These are phyloP conservation scores for Eulemur mongoz DNA, from an alignment of 2,797 vertebrate genomes.

Conservation along the genomic window DNA sequence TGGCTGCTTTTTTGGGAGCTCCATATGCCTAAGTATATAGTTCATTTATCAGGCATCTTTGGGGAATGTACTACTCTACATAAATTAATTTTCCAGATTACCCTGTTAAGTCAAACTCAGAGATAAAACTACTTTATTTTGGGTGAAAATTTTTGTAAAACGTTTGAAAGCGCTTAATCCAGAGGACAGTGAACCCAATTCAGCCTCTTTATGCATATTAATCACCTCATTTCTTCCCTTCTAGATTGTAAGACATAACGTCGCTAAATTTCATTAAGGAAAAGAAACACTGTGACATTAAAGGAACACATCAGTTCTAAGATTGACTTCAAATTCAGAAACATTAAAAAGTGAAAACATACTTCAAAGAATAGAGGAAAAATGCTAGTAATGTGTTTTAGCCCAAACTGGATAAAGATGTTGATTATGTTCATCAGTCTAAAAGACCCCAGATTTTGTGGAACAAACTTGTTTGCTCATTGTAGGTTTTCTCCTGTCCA, in stretches of 20 bases:
- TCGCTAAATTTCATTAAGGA: neutral
- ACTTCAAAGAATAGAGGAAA: neutral
- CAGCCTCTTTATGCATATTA: neutral
- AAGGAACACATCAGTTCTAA: neutral
- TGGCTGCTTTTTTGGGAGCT: neutral
- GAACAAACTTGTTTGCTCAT: neutral
- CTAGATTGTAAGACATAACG: neutral
- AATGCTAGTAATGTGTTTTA: neutral
- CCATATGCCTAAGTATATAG: neutral
- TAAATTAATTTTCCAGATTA: neutral
- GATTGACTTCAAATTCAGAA: slow-evolving; percentile 16
- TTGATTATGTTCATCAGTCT: neutral
- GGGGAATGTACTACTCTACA: neutral
- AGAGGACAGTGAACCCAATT: neutral
- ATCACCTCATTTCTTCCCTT: neutral
- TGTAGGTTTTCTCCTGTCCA: neutral
- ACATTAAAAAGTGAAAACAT: neutral
- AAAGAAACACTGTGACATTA: neutral
- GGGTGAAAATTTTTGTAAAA: neutral
- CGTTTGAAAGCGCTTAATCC: neutral
- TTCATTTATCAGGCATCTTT: neutral
- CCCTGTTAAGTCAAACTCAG: neutral
- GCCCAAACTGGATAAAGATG: neutral
- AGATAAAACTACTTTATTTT: neutral
- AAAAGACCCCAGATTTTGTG: neutral